These are phyloP conservation scores for Aspidiotus destructor DNA, from an alignment of 2,888 invertebrate species.

Conservation along the genomic window DNA sequence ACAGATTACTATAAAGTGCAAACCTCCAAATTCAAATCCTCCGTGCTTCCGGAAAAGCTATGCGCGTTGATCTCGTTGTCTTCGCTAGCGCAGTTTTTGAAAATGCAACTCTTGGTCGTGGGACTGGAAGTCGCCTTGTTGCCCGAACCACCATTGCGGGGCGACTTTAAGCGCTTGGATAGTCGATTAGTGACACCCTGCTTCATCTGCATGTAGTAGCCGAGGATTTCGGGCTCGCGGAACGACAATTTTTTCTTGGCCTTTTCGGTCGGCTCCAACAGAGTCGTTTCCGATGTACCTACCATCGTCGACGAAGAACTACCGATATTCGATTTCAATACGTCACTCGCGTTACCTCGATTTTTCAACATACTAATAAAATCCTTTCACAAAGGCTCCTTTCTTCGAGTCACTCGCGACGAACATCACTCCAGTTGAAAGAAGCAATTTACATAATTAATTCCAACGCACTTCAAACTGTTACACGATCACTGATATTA, in stretches of 20 bases:
- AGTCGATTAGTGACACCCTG: conserved; percentile 37
- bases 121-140: conserved; percentile 16
- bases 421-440: too few species aligned
- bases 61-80: conserved; percentile 19
- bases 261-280: conserved; percentile 46
- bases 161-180: conserved; percentile 35
- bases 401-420: too few species aligned
- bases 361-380: conserved; percentile 40
- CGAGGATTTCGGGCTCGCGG: conserved; percentile 68
- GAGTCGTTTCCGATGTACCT: conserved; percentile 24
- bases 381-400: background rate
- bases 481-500: background rate
- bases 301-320: conserved; percentile 1
- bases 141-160: conserved; percentile 31
- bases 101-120: conserved; percentile 35
- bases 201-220: conserved; percentile 42
- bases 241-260: conserved; percentile 80
- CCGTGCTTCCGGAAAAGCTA: conserved; percentile 46
- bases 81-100: conserved; percentile 23
- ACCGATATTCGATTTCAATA: background rate
- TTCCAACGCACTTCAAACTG: background rate
- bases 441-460: background rate
- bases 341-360: conserved; percentile 40
- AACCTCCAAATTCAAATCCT: conserved; percentile 49
- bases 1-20: background rate